A percentile compares a stretch with the other conserved stretches of the same genome.
These are phyloP conservation scores for Campylomormyrus tamandua DNA, from an alignment of 2,113 vertebrate species.

Conservation along the genomic window DNA sequence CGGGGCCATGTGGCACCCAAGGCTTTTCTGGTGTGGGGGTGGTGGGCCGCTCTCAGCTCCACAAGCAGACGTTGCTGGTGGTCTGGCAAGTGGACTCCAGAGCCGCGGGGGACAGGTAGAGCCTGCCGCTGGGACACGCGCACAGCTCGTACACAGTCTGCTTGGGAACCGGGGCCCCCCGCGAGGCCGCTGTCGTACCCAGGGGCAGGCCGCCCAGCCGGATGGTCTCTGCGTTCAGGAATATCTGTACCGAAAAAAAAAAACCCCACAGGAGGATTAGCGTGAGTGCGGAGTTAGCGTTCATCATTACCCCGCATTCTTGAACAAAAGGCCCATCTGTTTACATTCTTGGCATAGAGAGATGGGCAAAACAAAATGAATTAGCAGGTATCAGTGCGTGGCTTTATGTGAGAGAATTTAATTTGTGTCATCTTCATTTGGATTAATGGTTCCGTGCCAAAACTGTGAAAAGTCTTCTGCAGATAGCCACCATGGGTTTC, in stretches of 20 bases:
- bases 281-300: background rate
- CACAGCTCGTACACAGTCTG: slow-evolving; percentile 97
- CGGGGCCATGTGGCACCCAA: slow-evolving; percentile 35
- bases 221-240: slow-evolving; percentile 86
- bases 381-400: background rate
- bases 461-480: background rate
- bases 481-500: too few species aligned
- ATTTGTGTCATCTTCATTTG: background rate
- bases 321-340: background rate
- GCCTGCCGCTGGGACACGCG: slow-evolving; percentile 86
- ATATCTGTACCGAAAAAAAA: slow-evolving; percentile 65
- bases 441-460: background rate
- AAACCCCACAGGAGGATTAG: background rate
- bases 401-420: background rate
- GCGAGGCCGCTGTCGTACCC: slow-evolving; percentile 71
- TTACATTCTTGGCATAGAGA: background rate
- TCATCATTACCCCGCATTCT: background rate
- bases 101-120: slow-evolving; percentile 92
- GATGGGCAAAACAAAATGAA: background rate
- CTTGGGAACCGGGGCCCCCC: slow-evolving; percentile 74
- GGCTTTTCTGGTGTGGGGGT: slow-evolving; percentile 84
- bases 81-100: slow-evolving; percentile 87
- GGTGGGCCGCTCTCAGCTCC: slow-evolving; percentile 72
- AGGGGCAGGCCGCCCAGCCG: slow-evolving; percentile 83
- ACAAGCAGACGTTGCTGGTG: slow-evolving; percentile 89